Evolutionary conservation across 92 coral and sea anemone genomes (phyloP).

Genomic region (Palythoa heliodiscus): DNA sequence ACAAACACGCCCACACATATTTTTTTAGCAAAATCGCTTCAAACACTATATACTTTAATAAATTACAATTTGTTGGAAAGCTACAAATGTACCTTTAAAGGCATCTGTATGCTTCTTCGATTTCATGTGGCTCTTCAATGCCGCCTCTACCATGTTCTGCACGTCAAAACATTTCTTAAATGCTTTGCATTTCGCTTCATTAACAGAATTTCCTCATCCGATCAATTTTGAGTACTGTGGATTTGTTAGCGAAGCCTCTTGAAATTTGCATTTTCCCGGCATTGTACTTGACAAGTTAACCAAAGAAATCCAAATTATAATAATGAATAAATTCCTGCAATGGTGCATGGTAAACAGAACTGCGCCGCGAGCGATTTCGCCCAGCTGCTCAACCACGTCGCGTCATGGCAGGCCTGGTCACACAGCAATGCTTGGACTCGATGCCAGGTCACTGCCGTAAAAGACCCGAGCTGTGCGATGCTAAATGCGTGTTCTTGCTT

Average conservation of each 20-base stretch:
- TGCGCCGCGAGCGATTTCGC: constrained; percentile 39
- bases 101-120: constrained; percentile 51
- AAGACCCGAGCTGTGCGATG: constrained; percentile 38
- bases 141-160: constrained; percentile 51
- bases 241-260: constrained; percentile 17
- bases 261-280: constrained; percentile 32
- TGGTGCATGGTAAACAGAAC: constrained; percentile 43
- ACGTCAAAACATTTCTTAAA: constrained; percentile 38
- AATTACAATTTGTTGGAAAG: constrained; percentile 42
- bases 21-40: constrained; percentile 29
- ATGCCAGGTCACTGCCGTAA: constrained; percentile 40
- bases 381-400: constrained; percentile 37
- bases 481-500: constrained; percentile 35
- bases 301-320: constrained; percentile 30
- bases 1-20: constrained; percentile 12
- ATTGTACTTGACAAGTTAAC: constrained; percentile 17
- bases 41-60: constrained; percentile 13
- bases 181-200: constrained; percentile 31
- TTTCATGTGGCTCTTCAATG: constrained; percentile 53
- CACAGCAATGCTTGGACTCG: constrained; percentile 40
- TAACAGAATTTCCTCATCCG: constrained; percentile 32
- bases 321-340: constrained; percentile 34
- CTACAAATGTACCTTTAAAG: constrained; percentile 42
- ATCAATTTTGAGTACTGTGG: constrained; percentile 35
- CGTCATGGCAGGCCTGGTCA: constrained; percentile 41